A percentile compares a stretch with the other conserved stretches of the same genome.
Evolutionary conservation across 2,797 vertebrate genomes (phyloP).

Genomic region (Ibycter americanus): DNA sequence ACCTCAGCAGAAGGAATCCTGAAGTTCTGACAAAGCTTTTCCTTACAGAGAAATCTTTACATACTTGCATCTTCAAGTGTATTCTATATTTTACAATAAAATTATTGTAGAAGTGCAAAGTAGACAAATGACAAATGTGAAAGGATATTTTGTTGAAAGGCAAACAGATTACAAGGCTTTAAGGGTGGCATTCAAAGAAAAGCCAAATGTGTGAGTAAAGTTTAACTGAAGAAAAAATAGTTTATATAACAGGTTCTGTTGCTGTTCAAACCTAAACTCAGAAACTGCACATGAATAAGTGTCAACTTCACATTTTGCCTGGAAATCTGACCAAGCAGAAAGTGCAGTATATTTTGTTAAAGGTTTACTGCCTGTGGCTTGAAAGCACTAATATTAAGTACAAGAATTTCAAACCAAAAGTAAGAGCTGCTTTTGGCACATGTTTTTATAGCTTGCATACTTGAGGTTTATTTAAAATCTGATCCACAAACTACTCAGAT

Average conservation of each 20-base stretch:
- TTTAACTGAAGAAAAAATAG: background rate
- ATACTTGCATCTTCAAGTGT: background rate
- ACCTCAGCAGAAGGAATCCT: background rate
- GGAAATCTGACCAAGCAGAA: background rate
- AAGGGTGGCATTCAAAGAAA: background rate
- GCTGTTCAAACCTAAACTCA: background rate
- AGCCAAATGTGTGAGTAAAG: background rate
- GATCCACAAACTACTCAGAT: background rate
- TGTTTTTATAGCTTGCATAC: conserved; percentile 1
- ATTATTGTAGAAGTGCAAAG: background rate
- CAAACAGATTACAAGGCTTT: background rate
- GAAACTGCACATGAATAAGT: background rate
- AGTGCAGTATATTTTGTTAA: conserved; percentile 16
- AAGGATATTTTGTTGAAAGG: background rate
- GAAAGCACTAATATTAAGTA: background rate
- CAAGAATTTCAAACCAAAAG: background rate
- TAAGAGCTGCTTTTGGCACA: background rate
- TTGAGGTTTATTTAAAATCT: conserved; percentile 37
- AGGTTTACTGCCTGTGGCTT: background rate
- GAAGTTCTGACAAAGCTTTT: background rate
- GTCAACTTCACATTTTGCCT: background rate
- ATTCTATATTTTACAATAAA: background rate
- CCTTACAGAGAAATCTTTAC: background rate
- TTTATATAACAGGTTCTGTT: background rate
- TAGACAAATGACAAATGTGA: background rate